Conservation (phyloP, 1,140 invertebrate species). For the Psix sp. region DNA sequence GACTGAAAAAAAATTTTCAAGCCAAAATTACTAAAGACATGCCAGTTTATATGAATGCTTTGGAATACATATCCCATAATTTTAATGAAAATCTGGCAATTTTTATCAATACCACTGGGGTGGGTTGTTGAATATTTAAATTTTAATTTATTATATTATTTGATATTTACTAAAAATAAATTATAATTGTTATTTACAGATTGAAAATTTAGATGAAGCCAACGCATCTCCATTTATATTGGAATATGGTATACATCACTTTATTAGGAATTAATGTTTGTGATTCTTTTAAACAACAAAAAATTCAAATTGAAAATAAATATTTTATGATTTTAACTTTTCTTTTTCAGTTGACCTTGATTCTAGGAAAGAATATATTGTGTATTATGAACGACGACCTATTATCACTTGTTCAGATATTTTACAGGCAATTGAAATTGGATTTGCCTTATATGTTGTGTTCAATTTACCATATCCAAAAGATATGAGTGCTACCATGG, state of each 20-base stretch:
- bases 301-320: too few relatives aligned
- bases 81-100: conserved; percentile 28
- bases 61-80: conserved; percentile 26
- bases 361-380: conserved; percentile 17
- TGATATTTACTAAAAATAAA: conserved; percentile 1
- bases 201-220: conserved; percentile 32
- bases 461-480: conserved; percentile 27
- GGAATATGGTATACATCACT: conserved; percentile 17
- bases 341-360: conserved; percentile 16
- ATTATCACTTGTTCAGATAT: conserved; percentile 9
- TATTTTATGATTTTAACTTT: not conserved
- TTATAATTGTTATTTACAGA: conserved; percentile 11
- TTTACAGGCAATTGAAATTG: conserved; percentile 19
- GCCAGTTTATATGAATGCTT: conserved; percentile 23
- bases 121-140: not conserved
- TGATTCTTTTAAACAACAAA: too few relatives aligned
- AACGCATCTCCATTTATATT: conserved; percentile 23
- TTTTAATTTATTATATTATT: not conserved
- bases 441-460: conserved; percentile 23
- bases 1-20: conserved; percentile 24
- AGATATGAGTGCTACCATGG: conserved; percentile 22
- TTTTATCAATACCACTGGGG: conserved; percentile 21
- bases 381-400: conserved; percentile 18
- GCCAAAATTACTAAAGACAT: conserved; percentile 27
- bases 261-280: too few relatives aligned